Conservation (phyloP, 2,113 vertebrate genomes). For the Pagrus major region DNA sequence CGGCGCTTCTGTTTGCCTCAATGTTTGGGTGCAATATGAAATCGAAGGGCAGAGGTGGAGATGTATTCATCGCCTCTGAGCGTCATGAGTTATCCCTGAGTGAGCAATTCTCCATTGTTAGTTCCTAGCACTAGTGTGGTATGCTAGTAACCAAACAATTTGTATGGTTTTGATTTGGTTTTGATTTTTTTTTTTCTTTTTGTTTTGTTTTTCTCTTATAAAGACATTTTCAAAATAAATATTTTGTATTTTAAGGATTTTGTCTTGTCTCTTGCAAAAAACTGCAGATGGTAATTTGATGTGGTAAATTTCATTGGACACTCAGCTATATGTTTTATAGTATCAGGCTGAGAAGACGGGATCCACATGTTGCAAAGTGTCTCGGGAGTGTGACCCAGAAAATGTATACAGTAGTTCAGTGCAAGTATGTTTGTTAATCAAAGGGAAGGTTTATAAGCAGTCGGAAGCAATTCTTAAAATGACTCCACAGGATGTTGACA, state of each 20-base stretch:
- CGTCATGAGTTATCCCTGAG: slow-evolving; percentile 58
- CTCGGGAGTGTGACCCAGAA: background rate
- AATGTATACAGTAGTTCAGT: background rate
- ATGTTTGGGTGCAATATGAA: slow-evolving; percentile 63
- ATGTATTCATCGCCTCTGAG: slow-evolving; percentile 51
- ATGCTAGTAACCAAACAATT: slow-evolving; percentile 84
- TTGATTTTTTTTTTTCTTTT: slow-evolving; percentile 44
- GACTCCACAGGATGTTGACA: background rate
- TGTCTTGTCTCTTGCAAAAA: slow-evolving; percentile 74
- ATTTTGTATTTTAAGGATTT: slow-evolving; percentile 84
- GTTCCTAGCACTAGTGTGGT: slow-evolving; percentile 79
- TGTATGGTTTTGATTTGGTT: slow-evolving; percentile 79
- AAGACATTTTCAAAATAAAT: slow-evolving; percentile 85
- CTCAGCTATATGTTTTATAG: background rate
- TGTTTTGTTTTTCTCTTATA: slow-evolving; percentile 72
- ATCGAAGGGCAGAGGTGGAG: slow-evolving; percentile 53
- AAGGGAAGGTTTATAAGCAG: background rate
- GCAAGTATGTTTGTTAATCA: background rate
- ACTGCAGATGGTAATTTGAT: slow-evolving; percentile 14
- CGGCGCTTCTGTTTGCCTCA: slow-evolving; percentile 71
- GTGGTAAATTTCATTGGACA: slow-evolving; percentile 1
- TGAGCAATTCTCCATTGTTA: slow-evolving; percentile 72
- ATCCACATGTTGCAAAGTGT: slow-evolving; percentile 14
- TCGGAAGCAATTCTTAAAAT: background rate
- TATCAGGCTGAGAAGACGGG: background rate